Evolutionary conservation across 2,113 vertebrate species (phyloP), one percentile per base, ranked within the genome.

Genomic region (Corythaixoides concolor): DNA sequence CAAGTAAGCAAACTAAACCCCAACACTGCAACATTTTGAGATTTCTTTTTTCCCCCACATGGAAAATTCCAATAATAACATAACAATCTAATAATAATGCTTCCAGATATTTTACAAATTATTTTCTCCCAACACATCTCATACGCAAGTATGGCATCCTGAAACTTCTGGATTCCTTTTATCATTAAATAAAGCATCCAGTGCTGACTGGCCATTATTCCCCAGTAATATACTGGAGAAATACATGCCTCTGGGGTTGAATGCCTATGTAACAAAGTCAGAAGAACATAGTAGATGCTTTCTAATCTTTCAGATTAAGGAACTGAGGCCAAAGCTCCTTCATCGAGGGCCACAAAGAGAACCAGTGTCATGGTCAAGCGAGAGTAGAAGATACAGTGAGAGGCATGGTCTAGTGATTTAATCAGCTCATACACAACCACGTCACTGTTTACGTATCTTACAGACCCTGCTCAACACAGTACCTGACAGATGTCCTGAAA

Each of bases 251-350:
- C 22, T 14, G 63, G 39, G 63, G 33, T 7, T 50, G 32, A 88
- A 86, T 26, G 37, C n/a, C 9, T 10, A 63, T 8, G 12, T 14
- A 55, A 72, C 28, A 28, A 76, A 90, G 52, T 33, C 15, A 77
- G 37, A 55, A 88, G 41, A 86, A 47, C 6, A 74, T 2, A 70
- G 33, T 20, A 88, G 63, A 43, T 18, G n/a, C 75, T 59, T 90
- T 67, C 68, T 88, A 41, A 90, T 88, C 88, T 92, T 67, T 39
- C 39, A 90, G 75, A 91, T 88, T 72, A 87, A 84, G 68, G 92
- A 93, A 90, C 56, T 64, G 82, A 90, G 64, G 88, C 72, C 75
- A 62, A 84, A 83, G 30, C 18, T 53, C 30, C 22, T 70, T 96
- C 88, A 83, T 96, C 63, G 11, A 87, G 52, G 43, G 67, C 76